These are phyloP conservation scores for Imbricaverruca yamaguchii DNA, from an alignment of 2,888 invertebrate species.

Conservation along the genomic window DNA sequence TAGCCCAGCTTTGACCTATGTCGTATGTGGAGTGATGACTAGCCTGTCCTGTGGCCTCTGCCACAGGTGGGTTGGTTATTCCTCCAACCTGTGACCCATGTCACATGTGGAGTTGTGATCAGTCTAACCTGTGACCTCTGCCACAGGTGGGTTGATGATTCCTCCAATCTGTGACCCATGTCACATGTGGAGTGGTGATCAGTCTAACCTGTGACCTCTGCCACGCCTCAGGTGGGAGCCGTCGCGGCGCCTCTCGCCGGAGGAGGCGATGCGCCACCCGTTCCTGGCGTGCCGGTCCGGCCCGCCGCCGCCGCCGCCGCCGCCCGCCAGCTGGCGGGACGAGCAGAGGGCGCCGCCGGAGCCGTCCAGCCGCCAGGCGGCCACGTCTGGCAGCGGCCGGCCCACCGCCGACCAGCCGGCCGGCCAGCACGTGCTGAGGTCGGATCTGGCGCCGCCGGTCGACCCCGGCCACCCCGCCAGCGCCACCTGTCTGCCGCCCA, in stretches of 20 bases:
- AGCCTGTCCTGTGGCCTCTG: too few relatives aligned
- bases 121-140: too few relatives aligned
- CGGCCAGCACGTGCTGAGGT: not conserved
- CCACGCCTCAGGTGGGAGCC: not conserved
- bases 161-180: too few relatives aligned
- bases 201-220: too few relatives aligned
- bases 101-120: too few relatives aligned
- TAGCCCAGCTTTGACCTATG: too few relatives aligned
- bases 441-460: not conserved
- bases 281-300: not conserved
- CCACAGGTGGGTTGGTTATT: too few relatives aligned
- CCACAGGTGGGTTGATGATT: too few relatives aligned
- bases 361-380: not conserved
- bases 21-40: too few relatives aligned
- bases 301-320: not conserved
- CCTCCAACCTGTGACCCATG: too few relatives aligned
- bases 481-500: not conserved
- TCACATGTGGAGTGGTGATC: too few relatives aligned
- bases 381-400: not conserved
- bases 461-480: not conserved
- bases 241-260: not conserved
- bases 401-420: not conserved
- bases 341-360: not conserved
- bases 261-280: not conserved
- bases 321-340: not conserved